Conservation (phyloP, 1,140 invertebrate species). For the Papilio helenus region DNA sequence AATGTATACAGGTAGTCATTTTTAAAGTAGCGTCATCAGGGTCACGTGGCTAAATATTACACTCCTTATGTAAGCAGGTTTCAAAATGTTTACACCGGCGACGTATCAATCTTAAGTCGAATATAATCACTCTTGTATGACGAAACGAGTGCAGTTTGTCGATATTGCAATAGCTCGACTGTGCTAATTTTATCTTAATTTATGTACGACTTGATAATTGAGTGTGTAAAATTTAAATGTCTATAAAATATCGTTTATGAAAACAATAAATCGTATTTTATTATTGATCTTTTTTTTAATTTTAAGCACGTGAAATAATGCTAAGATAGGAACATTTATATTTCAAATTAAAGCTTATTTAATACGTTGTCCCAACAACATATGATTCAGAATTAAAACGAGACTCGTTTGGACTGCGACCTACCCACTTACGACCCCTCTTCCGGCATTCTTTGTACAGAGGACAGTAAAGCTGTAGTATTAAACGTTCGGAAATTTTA, state of each 20-base stretch:
- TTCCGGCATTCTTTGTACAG: neutral
- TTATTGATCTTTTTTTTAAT: too few species aligned
- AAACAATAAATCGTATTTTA: neutral
- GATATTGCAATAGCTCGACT: slow-evolving; percentile 29
- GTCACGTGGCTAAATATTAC: slow-evolving; percentile 35
- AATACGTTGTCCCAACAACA: neutral
- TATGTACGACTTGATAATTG: neutral
- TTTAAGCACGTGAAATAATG: too few species aligned
- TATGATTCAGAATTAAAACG: neutral
- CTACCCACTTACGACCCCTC: neutral
- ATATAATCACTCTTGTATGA: slow-evolving; percentile 46
- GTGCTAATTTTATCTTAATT: slow-evolving; percentile 22
- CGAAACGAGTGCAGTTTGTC: slow-evolving; percentile 43
- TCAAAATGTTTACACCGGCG: slow-evolving; percentile 24
- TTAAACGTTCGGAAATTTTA: too few species aligned
- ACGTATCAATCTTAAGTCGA: slow-evolving; percentile 46
- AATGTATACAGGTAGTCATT: slow-evolving; percentile 2
- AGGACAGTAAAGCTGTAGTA: neutral
- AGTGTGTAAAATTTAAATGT: neutral
- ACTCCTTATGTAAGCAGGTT: neutral
- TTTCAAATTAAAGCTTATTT: neutral
- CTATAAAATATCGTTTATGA: neutral
- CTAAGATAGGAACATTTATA: too few species aligned
- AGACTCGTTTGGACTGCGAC: neutral
- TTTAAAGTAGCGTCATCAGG: slow-evolving; percentile 29